phyloP scores from a whole-genome alignment of 2,888 invertebrate genomes.

The Orthosia incerta region DNA sequence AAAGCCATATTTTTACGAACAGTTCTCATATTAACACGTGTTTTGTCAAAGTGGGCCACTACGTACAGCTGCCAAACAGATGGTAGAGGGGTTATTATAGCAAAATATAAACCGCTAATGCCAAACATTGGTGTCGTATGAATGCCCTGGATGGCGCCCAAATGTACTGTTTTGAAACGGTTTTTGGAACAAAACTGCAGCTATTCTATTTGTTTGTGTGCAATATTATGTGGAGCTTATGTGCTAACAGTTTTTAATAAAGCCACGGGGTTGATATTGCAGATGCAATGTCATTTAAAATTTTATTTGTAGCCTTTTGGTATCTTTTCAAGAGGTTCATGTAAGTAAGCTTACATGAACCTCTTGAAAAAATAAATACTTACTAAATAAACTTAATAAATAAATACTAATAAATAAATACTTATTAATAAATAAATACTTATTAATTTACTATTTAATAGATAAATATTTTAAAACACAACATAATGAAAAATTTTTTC shows the following conservation, averaged over 20 bases:
- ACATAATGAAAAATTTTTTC: too few relatives aligned
- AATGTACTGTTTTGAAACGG: conserved; percentile 56
- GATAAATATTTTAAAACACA: too few relatives aligned
- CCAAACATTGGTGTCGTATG: conserved; percentile 60
- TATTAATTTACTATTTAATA: too few relatives aligned
- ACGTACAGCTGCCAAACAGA: conserved; percentile 80
- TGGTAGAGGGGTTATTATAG: conserved; percentile 71
- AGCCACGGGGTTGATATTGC: conserved; percentile 12
- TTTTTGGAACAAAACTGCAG: conserved; percentile 55
- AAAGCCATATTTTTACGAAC: conserved; percentile 58
- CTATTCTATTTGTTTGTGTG: conserved; percentile 33
- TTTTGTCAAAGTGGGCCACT: conserved; percentile 76
- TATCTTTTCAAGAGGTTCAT: background rate
- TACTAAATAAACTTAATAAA: too few relatives aligned
- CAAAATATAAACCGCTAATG: conserved; percentile 73
- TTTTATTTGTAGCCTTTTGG: background rate
- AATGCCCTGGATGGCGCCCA: conserved; percentile 67
- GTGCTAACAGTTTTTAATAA: conserved; percentile 54
- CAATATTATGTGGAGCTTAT: conserved; percentile 25
- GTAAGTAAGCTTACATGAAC: too few relatives aligned
- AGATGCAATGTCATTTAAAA: background rate
- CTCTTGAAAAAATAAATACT: too few relatives aligned
- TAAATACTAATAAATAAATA: too few relatives aligned
- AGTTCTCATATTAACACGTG: conserved; percentile 73
- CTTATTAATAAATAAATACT: too few relatives aligned